Conservation (phyloP, 2,888 invertebrate genomes). For the Caenorhabditis angaria region DNA sequence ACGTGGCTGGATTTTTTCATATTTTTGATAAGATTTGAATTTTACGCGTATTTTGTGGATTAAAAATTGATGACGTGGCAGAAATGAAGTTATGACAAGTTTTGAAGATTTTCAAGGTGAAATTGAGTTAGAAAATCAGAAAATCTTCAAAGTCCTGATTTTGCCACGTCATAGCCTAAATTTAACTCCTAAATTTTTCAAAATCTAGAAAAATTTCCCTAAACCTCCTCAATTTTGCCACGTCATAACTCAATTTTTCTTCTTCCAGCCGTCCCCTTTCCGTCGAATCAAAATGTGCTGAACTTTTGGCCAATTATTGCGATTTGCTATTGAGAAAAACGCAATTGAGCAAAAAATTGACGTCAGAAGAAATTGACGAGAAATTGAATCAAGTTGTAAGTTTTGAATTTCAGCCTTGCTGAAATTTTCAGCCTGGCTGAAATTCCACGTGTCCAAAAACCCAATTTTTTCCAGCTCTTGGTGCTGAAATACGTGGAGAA, state of each 20-base stretch:
- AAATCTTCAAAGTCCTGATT: conserved; percentile 1
- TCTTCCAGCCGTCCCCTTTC: conserved; percentile 47
- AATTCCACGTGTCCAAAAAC: too few relatives aligned
- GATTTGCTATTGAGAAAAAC: conserved; percentile 97
- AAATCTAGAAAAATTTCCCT: not conserved
- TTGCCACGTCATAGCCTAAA: too few relatives aligned
- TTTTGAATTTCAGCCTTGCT: not conserved
- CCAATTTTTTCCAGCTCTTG: conserved; percentile 77
- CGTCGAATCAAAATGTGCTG: conserved; percentile 93
- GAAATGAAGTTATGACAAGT: too few relatives aligned
- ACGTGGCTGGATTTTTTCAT: too few relatives aligned
- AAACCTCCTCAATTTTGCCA: not conserved
- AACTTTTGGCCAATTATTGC: conserved; percentile 97
- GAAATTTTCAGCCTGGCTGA: too few relatives aligned
- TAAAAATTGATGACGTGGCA: too few relatives aligned
- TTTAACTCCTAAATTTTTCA: too few relatives aligned
- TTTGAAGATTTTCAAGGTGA: too few relatives aligned
- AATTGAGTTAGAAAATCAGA: too few relatives aligned
- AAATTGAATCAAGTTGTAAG: conserved; percentile 87
- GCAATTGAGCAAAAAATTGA: conserved; percentile 91
- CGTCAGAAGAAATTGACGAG: conserved; percentile 94
- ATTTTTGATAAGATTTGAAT: too few relatives aligned
- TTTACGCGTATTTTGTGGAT: too few relatives aligned
- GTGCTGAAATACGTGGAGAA: conserved; percentile 98
- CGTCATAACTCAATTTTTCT: conserved; percentile 13